Conservation (phyloP, 2,797 vertebrate species). For the Cynopterus sphinx region DNA sequence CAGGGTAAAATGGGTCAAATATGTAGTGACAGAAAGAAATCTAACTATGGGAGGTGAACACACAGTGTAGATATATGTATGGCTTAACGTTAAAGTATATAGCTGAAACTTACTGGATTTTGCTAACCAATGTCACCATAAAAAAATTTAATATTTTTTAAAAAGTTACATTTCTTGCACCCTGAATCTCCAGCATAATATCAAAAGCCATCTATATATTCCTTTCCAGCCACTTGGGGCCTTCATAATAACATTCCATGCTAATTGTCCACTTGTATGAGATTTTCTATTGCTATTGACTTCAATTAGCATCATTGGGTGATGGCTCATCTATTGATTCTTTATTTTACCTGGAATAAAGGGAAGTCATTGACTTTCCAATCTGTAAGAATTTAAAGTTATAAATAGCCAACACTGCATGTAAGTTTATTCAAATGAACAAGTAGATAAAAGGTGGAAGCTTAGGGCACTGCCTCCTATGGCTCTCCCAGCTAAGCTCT, state of each 20-base stretch:
- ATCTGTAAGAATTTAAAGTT: not conserved
- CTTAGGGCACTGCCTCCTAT: not conserved
- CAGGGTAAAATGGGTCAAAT: too few species aligned
- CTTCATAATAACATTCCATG: not conserved
- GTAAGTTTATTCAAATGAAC: not conserved
- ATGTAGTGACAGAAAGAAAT: too few species aligned
- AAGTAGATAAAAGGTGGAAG: not conserved
- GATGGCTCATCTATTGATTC: not conserved
- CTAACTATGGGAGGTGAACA: too few species aligned
- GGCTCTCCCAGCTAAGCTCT: not conserved
- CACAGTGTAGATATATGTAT: too few species aligned
- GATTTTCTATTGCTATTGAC: not conserved
- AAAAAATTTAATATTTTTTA: too few species aligned
- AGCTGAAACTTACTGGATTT: too few species aligned
- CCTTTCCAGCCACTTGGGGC: not conserved
- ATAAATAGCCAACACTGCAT: not conserved
- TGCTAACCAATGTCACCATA: too few species aligned
- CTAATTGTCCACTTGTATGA: not conserved
- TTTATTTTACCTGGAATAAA: not conserved
- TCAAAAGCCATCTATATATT: not conserved
- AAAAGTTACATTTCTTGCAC: not conserved
- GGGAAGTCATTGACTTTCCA: not conserved
- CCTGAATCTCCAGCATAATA: not conserved
- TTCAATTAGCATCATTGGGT: not conserved
- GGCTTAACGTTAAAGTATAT: too few species aligned